Evolutionary conservation across 2,888 invertebrate genomes (phyloP).

Genomic region (Caenorhabditis japonica): DNA sequence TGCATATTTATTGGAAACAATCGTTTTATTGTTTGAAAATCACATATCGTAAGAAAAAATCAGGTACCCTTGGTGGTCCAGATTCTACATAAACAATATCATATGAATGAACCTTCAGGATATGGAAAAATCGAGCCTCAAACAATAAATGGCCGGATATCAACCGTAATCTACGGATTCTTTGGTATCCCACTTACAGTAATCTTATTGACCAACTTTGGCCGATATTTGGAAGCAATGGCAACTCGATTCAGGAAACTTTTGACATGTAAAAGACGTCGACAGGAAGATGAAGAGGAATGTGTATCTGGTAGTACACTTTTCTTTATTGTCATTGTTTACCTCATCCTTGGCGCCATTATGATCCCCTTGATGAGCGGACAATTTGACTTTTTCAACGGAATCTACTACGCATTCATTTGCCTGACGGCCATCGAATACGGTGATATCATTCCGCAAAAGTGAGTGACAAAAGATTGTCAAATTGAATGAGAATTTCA

Average conservation of each 20-base stretch:
- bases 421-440: slow-evolving; percentile 76
- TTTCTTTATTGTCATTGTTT: slow-evolving; percentile 62
- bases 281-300: slow-evolving; percentile 49
- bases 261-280: slow-evolving; percentile 24
- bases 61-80: too few species aligned
- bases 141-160: slow-evolving; percentile 72
- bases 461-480: slow-evolving; percentile 39
- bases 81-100: too few species aligned
- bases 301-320: slow-evolving; percentile 57
- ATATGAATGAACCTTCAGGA: slow-evolving; percentile 70
- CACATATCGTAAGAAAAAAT: too few species aligned
- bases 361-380: slow-evolving; percentile 62
- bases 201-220: slow-evolving; percentile 75
- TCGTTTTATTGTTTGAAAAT: too few species aligned
- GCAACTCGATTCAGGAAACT: slow-evolving; percentile 58
- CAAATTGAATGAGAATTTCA: slow-evolving; percentile 49
- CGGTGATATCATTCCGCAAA: slow-evolving; percentile 72
- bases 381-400: slow-evolving; percentile 75
- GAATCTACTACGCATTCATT: slow-evolving; percentile 73
- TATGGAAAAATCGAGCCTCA: slow-evolving; percentile 75
- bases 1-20: too few species aligned
- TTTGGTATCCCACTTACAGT: slow-evolving; percentile 75
- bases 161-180: slow-evolving; percentile 75
- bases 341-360: slow-evolving; percentile 63
- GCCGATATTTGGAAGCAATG: slow-evolving; percentile 70